phyloP scores from a whole-genome alignment of 35 echinoderm and acorn worm species.

The Heliocidaris erythrogramma region DNA sequence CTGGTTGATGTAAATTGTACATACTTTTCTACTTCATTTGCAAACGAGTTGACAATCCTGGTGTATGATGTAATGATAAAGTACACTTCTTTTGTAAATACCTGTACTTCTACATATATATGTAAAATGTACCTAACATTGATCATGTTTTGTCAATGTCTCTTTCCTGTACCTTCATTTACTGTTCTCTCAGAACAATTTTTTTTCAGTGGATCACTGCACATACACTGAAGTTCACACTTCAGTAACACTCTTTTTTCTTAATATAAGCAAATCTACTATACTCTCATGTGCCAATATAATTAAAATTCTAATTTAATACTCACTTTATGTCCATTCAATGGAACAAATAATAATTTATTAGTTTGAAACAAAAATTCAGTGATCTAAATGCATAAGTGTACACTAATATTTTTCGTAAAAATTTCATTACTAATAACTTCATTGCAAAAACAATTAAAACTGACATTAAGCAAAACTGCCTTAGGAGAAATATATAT shows the following conservation, averaged over 20 bases:
- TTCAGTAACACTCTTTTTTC: neutral
- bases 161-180: too few relatives aligned
- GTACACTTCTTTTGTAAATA: neutral
- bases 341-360: neutral
- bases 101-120: too few relatives aligned
- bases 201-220: too few relatives aligned
- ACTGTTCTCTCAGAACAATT: too few relatives aligned
- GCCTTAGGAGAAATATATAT: neutral
- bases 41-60: neutral
- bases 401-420: neutral
- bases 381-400: neutral
- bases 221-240: too few relatives aligned
- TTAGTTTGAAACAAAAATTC: neutral
- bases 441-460: neutral
- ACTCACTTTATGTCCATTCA: neutral
- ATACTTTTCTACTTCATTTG: neutral
- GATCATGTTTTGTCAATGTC: too few relatives aligned
- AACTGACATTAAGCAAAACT: neutral
- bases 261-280: neutral
- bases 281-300: neutral
- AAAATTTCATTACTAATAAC: neutral
- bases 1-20: neutral
- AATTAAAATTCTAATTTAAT: neutral
- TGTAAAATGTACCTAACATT: too few relatives aligned
- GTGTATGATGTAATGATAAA: neutral